phyloP scores from a whole-genome alignment of 2,113 vertebrate genomes.

The Pluvianellus socialis region DNA sequence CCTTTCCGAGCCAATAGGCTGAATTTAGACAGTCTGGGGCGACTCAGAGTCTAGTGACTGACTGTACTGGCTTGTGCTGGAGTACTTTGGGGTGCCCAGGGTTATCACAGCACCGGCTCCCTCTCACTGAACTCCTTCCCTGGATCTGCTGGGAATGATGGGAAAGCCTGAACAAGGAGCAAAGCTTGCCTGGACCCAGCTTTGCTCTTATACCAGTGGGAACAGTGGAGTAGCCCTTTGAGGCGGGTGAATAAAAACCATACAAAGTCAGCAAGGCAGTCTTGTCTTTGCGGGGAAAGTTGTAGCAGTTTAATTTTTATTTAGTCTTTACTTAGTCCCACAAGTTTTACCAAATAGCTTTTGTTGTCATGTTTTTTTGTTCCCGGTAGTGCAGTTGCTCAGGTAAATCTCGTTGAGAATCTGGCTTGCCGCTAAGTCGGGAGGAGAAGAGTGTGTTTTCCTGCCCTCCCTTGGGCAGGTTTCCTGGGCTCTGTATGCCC shows the following conservation, averaged over 20 bases:
- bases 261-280: not conserved
- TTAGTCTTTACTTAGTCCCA: not conserved
- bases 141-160: not conserved
- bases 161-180: too few species aligned
- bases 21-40: accelerated
- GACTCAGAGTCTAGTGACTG: not conserved
- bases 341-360: not conserved
- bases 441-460: not conserved
- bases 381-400: not conserved
- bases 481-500: accelerated
- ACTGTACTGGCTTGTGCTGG: accelerated
- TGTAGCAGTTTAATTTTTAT: not conserved
- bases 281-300: not conserved
- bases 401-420: not conserved
- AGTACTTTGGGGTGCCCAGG: accelerated
- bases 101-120: not conserved
- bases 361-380: not conserved
- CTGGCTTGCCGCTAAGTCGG: not conserved
- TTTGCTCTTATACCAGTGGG: not conserved
- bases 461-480: not conserved
- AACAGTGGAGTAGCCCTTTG: not conserved
- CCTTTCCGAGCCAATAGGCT: not conserved
- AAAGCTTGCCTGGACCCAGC: not conserved
- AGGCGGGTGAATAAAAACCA: not conserved
- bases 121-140: not conserved